Evolutionary conservation across 1,140 invertebrate species (phyloP).

Genomic region (Protaetia brevitarsis): DNA sequence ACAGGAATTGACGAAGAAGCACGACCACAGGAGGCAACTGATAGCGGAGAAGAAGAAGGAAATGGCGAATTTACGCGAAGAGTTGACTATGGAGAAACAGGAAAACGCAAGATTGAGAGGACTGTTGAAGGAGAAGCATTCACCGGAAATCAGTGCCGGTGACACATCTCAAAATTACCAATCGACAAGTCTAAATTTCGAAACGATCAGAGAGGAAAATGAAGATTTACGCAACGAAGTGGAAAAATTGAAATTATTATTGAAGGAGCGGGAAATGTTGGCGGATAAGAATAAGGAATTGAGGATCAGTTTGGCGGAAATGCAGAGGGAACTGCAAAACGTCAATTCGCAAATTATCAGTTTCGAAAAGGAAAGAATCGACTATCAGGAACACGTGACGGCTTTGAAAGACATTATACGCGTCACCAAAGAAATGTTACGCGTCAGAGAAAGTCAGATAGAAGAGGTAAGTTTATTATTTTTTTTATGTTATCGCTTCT

Average conservation of each 20-base stretch:
- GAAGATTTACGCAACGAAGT: constrained; percentile 38
- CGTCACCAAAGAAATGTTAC: constrained; percentile 67
- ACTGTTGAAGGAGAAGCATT: constrained; percentile 11
- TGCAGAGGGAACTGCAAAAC: constrained; percentile 58
- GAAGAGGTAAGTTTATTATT: constrained; percentile 58
- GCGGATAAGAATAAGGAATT: constrained; percentile 51
- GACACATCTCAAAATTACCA: constrained; percentile 27
- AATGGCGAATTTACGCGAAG: constrained; percentile 54
- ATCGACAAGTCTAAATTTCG: constrained; percentile 36
- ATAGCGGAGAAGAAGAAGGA: constrained; percentile 57
- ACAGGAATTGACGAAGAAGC: constrained; percentile 56
- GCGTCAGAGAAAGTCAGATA: constrained; percentile 65
- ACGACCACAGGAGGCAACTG: constrained; percentile 56
- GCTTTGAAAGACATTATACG: constrained; percentile 67
- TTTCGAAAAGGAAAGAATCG: constrained; percentile 57
- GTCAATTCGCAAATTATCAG: constrained; percentile 58
- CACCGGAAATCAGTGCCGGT: background rate
- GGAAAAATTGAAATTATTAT: constrained; percentile 37
- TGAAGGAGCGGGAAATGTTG: constrained; percentile 39
- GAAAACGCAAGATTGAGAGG: constrained; percentile 46
- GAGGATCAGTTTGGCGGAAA: constrained; percentile 56
- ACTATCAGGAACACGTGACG: constrained; percentile 60
- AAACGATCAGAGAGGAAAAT: constrained; percentile 46
- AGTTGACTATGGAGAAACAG: constrained; percentile 53
- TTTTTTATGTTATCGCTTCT: too few relatives aligned